These are phyloP conservation scores for Okapia johnstoni DNA, from an alignment of 2,113 vertebrate genomes.

Conservation along the genomic window DNA sequence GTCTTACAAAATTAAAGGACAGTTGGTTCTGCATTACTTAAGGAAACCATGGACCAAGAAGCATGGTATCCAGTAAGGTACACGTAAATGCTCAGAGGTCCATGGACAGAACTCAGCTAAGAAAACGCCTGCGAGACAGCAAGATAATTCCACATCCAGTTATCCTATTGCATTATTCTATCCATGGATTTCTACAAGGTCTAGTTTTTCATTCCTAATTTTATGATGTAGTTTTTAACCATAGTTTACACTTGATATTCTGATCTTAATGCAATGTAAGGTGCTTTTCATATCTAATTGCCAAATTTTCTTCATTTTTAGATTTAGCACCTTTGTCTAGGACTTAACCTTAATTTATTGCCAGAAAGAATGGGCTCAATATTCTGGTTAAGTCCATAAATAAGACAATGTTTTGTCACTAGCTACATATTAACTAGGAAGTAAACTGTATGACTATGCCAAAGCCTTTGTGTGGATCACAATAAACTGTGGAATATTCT, in stretches of 20 bases:
- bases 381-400: not conserved
- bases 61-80: too few relatives aligned
- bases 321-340: not conserved
- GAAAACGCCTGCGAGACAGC: not conserved
- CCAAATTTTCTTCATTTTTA: not conserved
- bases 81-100: too few relatives aligned
- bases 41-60: not conserved
- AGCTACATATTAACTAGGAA: not conserved
- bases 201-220: not conserved
- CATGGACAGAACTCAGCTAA: not conserved
- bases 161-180: not conserved
- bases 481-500: too few relatives aligned
- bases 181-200: not conserved
- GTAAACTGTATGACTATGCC: not conserved
- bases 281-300: not conserved
- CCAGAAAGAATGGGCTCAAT: not conserved
- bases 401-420: not conserved
- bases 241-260: not conserved
- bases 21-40: not conserved
- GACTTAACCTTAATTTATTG: not conserved
- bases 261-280: not conserved
- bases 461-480: too few relatives aligned
- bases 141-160: not conserved
- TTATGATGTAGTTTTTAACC: not conserved
- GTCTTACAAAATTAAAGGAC: conserved; percentile 6